phyloP scores from a whole-genome alignment of 2,888 invertebrate genomes.

The Melinaea marsaeus region DNA sequence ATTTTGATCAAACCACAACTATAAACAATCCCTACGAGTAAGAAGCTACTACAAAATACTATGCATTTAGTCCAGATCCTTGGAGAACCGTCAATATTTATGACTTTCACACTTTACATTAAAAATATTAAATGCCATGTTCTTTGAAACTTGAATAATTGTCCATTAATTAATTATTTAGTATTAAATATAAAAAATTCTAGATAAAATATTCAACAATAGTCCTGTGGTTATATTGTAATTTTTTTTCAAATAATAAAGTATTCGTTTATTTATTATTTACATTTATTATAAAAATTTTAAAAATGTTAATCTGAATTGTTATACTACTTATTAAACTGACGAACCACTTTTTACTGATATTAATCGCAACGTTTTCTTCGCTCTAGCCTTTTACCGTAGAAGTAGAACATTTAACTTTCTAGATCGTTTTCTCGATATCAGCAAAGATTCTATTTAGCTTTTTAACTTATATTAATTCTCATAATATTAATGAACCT shows the following conservation, averaged over 20 bases:
- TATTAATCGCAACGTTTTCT: conserved; percentile 28
- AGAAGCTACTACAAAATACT: not conserved
- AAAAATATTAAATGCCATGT: not conserved
- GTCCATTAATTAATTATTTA: not conserved
- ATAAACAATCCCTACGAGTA: too few relatives aligned
- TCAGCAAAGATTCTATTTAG: conserved; percentile 7
- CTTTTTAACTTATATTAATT: too few relatives aligned
- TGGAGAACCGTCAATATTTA: conserved; percentile 31
- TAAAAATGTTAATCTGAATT: conserved; percentile 22
- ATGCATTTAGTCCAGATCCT: conserved; percentile 60
- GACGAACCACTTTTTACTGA: conserved; percentile 26
- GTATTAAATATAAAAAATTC: too few relatives aligned
- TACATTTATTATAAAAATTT: conserved; percentile 5
- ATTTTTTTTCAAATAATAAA: too few relatives aligned
- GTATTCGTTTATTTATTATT: too few relatives aligned
- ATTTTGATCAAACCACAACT: too few relatives aligned
- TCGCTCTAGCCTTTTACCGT: conserved; percentile 27
- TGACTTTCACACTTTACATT: conserved; percentile 6
- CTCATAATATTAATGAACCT: too few relatives aligned
- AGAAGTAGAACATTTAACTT: conserved; percentile 25
- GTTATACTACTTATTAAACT: conserved; percentile 21
- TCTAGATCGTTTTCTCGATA: conserved; percentile 13
- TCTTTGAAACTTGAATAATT: not conserved
- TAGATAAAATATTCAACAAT: too few relatives aligned
- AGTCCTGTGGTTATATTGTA: too few relatives aligned